Evolutionary conservation across 2,113 vertebrate genomes (phyloP).

Genomic region (Psammodynastes pulverulentus): DNA sequence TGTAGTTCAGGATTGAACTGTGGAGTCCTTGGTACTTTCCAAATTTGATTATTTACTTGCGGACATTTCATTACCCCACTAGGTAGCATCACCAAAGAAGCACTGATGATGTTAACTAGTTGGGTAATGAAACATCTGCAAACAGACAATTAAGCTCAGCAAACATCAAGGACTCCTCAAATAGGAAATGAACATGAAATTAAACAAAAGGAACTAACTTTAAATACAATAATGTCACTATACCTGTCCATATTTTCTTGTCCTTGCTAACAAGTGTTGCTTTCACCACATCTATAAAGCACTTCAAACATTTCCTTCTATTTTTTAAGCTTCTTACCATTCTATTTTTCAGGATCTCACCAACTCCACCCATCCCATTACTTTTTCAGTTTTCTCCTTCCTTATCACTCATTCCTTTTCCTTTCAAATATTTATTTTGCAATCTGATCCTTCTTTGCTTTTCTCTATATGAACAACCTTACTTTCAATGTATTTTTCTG

Average conservation of each 20-base stretch:
- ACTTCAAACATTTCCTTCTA: neutral
- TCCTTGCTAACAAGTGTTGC: neutral
- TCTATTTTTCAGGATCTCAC: neutral
- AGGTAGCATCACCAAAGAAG: neutral
- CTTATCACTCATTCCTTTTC: neutral
- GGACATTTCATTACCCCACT: neutral
- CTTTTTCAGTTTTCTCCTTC: neutral
- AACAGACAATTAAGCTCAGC: neutral
- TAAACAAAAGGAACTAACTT: neutral
- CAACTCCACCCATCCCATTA: neutral
- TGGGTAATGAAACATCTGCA: neutral
- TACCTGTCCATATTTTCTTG: neutral
- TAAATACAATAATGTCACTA: neutral
- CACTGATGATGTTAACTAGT: neutral
- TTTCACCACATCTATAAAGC: neutral
- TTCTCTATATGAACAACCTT: neutral
- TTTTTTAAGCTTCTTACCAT: neutral
- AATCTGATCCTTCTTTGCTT: neutral
- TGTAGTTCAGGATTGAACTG: neutral
- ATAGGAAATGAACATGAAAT: neutral
- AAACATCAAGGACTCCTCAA: neutral
- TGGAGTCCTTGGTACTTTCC: neutral
- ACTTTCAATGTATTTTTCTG: neutral
- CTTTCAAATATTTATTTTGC: neutral
- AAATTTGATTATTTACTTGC: neutral